phyloP scores from a whole-genome alignment of 2,797 vertebrate species.

The Mormyrops boulengeri region DNA sequence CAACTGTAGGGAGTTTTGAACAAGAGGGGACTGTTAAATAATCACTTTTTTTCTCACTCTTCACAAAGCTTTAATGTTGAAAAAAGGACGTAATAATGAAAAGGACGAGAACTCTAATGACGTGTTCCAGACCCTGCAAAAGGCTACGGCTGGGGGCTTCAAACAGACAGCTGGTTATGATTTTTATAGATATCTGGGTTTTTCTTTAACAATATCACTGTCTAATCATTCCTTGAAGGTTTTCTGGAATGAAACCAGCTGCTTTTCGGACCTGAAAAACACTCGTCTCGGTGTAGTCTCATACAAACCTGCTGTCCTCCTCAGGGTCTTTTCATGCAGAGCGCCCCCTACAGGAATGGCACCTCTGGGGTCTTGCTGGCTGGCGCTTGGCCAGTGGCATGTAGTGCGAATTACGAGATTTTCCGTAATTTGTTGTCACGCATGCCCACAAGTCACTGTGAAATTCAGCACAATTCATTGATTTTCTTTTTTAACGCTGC shows the following conservation, averaged over 20 bases:
- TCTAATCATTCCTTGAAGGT: conserved; percentile 28
- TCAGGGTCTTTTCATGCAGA: not conserved
- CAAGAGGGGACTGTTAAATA: conserved; percentile 20
- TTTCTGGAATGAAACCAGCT: conserved; percentile 25
- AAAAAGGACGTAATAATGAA: conserved; percentile 38
- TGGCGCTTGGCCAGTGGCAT: not conserved
- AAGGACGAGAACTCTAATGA: conserved; percentile 32
- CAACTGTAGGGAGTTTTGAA: conserved; percentile 18
- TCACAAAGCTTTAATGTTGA: conserved; percentile 27
- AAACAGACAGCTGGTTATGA: conserved; percentile 35
- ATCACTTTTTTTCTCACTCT: conserved; percentile 26
- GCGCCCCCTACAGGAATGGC: not conserved
- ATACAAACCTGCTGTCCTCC: conserved; percentile 6
- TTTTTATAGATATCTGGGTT: conserved; percentile 27
- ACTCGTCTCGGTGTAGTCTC: not conserved
- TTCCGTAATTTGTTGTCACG: not conserved
- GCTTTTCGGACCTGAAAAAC: conserved; percentile 9
- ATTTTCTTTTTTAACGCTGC: not conserved
- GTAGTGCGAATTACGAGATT: not conserved
- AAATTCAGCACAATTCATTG: not conserved
- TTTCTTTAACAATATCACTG: conserved; percentile 22
- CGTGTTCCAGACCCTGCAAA: conserved; percentile 32
- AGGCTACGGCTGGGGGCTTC: conserved; percentile 20
- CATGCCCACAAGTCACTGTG: not conserved
- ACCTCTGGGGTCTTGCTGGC: not conserved